A percentile compares a stretch with the other conserved stretches of the same genome.
Evolutionary conservation across 64 coral and sea anemone genomes (phyloP).

Genomic region (Astreopora myriophthalma): DNA sequence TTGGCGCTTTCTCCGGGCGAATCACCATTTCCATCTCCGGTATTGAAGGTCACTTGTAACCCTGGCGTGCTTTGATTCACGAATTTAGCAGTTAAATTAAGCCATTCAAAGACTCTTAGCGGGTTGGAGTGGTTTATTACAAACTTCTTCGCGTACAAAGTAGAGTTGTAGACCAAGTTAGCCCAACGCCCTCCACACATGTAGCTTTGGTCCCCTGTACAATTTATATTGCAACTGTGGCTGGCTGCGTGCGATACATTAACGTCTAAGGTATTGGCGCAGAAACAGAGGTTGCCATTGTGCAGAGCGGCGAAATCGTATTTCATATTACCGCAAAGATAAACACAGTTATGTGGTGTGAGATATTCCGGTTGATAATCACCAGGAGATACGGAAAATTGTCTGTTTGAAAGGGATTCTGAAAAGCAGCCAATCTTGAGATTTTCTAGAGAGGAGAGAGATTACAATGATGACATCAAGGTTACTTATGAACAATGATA

Average conservation of each 20-base stretch:
- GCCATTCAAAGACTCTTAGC: background rate
- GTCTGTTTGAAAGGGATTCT: constrained; percentile 42
- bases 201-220: constrained; percentile 50
- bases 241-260: constrained; percentile 43
- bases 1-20: constrained; percentile 23
- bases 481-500: background rate
- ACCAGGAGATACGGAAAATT: constrained; percentile 77
- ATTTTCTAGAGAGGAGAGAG: constrained; percentile 55
- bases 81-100: constrained; percentile 35
- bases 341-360: constrained; percentile 45
- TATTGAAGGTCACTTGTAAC: constrained; percentile 15
- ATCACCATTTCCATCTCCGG: constrained; percentile 46
- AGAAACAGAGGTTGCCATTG: constrained; percentile 80
- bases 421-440: constrained; percentile 78
- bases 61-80: constrained; percentile 39
- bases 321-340: constrained; percentile 50
- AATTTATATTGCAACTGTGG: constrained; percentile 42
- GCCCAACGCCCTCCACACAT: constrained; percentile 63
- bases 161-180: constrained; percentile 77
- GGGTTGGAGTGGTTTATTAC: constrained; percentile 12
- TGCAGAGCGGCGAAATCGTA: constrained; percentile 75
- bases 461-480: background rate
- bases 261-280: constrained; percentile 36
- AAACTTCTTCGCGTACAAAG: constrained; percentile 41
- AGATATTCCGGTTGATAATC: constrained; percentile 43